These are phyloP conservation scores for Ctenomys sociabilis DNA, from an alignment of 2,113 vertebrate genomes.

Conservation along the genomic window DNA sequence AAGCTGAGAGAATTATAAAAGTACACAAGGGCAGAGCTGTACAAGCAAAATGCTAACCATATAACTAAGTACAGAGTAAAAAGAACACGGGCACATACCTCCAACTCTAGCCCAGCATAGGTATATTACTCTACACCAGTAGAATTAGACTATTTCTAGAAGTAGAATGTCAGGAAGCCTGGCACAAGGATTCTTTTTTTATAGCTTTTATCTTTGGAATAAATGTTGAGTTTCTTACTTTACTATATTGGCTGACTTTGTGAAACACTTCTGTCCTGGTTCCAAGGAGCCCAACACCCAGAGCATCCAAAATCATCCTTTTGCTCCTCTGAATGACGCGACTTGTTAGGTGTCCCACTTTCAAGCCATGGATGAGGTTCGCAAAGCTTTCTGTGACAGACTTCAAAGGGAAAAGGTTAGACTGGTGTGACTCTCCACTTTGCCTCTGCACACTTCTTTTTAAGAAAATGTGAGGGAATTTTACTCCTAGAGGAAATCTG, in stretches of 20 bases:
- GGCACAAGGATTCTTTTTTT: neutral
- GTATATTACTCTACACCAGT: neutral
- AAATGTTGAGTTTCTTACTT: constrained; percentile 85
- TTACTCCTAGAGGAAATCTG: neutral
- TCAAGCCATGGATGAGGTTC: constrained; percentile 88
- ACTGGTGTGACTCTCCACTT: accelerated
- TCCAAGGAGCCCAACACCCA: constrained; percentile 94
- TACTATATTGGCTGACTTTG: constrained; percentile 90
- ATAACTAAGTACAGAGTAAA: neutral
- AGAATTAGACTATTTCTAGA: neutral
- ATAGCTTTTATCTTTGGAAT: neutral
- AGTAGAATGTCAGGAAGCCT: neutral
- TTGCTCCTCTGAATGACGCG: constrained; percentile 91
- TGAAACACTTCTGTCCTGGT: constrained; percentile 91
- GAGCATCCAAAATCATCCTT: constrained; percentile 95
- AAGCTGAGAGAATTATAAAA: constrained; percentile 1
- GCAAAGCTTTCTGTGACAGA: constrained; percentile 94
- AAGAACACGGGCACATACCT: neutral
- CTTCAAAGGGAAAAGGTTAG: constrained; percentile 78
- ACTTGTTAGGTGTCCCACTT: constrained; percentile 89
- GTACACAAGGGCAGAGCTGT: neutral
- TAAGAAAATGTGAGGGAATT: neutral
- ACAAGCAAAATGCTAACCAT: neutral
- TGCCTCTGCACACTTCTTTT: neutral
- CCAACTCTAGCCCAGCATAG: neutral